Base-by-base conservation (phyloP, 2,888 invertebrate genomes). In the Harpagoxenus sublaevis region DNA sequence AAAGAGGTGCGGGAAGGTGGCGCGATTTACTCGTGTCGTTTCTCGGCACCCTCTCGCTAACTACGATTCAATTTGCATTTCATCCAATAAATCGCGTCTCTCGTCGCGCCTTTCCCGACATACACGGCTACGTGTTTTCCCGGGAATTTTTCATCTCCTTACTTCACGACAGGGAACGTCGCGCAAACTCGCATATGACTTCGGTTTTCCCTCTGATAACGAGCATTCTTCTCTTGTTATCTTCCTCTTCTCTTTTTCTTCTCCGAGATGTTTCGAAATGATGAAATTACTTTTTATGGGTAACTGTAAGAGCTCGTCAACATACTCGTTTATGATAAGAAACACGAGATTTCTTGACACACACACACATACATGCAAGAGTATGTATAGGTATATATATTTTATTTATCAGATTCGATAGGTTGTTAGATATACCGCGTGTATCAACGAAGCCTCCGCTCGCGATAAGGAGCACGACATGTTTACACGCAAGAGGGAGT, bases 61-160 rank as follows among this genome's bases (percentile, higher is more conserved):
- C 92, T 92, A 91, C 90, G 88, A 92, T 92, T 92, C 89, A 89
- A 93, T 93, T 92, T 92, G 91, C 92, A 92, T 93, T 92, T 91
- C 88, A 89, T 90, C 91, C 88, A 88, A 91, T 92, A 92, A 92
- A 92, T 92, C 88, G 86, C 51, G 60, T 31, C 79, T 65, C 63
- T 83, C 74, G 53, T 73, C 74, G 51, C 62, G 48, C 70, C 68
- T 71, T 45, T 48, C 42, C 31, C 60, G 51, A 28, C 71, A 74
- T 57, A 45, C 83, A 53, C 78, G 78, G 42, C 77, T 62, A 31
- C 71, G 65, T 75, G 71, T 89, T 89, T 85, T 53, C 75, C 18
- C 63, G 45, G 65, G 65, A 81, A 84, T 83, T 78, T 74, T 83
- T 78, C 83, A 62, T 74, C 79, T 70, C 39, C 79, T 66, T 68